Evolutionary conservation across 1,140 invertebrate species (phyloP).

Genomic region (Andricus grossulariae): DNA sequence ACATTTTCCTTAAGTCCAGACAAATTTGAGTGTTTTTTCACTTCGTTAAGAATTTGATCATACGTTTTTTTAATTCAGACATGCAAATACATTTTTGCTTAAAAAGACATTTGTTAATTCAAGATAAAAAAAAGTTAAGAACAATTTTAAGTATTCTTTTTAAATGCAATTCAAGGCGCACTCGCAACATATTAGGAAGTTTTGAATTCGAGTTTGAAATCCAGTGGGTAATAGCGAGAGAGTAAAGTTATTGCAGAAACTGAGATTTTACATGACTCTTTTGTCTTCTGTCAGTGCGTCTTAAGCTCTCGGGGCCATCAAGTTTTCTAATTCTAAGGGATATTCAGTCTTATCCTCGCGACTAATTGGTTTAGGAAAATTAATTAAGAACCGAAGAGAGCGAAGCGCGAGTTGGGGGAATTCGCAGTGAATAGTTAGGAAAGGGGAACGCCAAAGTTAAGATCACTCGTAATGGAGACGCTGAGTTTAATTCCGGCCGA

Average conservation of each 20-base stretch:
- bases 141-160: no score
- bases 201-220: constrained; percentile 19
- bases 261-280: constrained; percentile 14
- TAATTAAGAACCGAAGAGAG: constrained; percentile 65
- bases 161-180: neutral
- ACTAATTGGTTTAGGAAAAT: constrained; percentile 72
- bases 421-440: constrained; percentile 32
- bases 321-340: constrained; percentile 63
- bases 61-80: no score
- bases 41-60: no score
- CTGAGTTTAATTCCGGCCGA: constrained; percentile 63
- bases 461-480: constrained; percentile 59
- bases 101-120: neutral
- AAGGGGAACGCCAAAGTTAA: constrained; percentile 50
- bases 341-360: constrained; percentile 56
- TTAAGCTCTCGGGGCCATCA: constrained; percentile 58
- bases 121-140: neutral
- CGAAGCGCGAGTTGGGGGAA: constrained; percentile 33
- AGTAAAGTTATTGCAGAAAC: neutral
- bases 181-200: neutral
- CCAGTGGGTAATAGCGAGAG: neutral
- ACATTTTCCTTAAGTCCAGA: no score
- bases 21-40: no score
- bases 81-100: neutral
- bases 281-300: constrained; percentile 50